These are phyloP conservation scores for Hipposideros armiger DNA, from an alignment of 2,113 vertebrate species.

Conservation along the genomic window DNA sequence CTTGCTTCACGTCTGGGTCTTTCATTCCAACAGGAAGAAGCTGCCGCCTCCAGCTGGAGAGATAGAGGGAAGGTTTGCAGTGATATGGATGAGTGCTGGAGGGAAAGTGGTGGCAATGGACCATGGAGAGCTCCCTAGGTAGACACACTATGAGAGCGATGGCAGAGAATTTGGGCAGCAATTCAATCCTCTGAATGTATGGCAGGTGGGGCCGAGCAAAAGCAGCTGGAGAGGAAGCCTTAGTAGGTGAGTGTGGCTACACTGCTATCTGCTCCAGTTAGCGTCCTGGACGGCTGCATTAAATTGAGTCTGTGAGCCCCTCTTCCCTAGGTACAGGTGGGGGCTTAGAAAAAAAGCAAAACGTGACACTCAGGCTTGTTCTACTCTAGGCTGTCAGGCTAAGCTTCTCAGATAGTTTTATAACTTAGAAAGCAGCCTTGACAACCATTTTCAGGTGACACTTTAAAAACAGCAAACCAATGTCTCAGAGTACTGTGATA, in stretches of 20 bases:
- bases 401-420: neutral
- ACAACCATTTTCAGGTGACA: neutral
- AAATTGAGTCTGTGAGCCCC: neutral
- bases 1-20: neutral
- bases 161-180: neutral
- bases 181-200: neutral
- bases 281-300: neutral
- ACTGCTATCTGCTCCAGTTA: neutral
- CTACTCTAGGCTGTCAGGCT: neutral
- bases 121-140: neutral
- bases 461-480: conserved; percentile 24
- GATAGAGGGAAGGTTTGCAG: neutral
- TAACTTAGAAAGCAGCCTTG: neutral
- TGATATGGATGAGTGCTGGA: neutral
- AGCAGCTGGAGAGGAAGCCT: neutral
- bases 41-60: neutral
- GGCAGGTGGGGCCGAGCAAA: neutral
- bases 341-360: neutral
- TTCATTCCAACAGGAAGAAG: neutral
- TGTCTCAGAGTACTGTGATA: neutral
- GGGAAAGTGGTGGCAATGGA: neutral
- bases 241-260: neutral
- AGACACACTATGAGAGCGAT: neutral
- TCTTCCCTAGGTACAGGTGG: neutral
- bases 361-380: neutral